A percentile compares a stretch with the other conserved stretches of the same genome.
phyloP scores from a whole-genome alignment of 2,888 invertebrate species.

The Microdon myrmicae region DNA sequence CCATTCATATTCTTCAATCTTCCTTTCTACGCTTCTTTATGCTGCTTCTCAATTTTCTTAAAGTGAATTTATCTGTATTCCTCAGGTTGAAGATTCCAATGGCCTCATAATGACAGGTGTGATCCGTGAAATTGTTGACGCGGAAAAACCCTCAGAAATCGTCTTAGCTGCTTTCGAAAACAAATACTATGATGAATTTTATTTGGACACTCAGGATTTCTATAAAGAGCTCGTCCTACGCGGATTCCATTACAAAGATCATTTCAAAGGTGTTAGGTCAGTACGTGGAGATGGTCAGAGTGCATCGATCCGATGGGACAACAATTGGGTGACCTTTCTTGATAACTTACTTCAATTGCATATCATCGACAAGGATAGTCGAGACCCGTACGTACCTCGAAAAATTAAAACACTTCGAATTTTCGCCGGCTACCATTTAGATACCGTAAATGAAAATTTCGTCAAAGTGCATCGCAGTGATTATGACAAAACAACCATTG shows the following conservation, averaged over 20 bases:
- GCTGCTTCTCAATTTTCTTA: no score
- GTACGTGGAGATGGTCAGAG: conserved; percentile 54
- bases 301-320: conserved; percentile 71
- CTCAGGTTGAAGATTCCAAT: no score
- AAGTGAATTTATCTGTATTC: no score
- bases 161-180: conserved; percentile 13
- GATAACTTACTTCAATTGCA: conserved; percentile 86
- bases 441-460: conserved; percentile 61
- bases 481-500: conserved; percentile 62
- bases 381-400: conserved; percentile 78
- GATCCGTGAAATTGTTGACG: conserved; percentile 59
- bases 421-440: conserved; percentile 72
- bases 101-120: no score
- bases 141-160: conserved; percentile 23
- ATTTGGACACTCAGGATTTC: conserved; percentile 71
- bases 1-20: no score
- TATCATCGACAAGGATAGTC: conserved; percentile 74
- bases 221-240: conserved; percentile 76
- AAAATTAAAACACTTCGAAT: conserved; percentile 75
- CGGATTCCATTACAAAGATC: conserved; percentile 71
- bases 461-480: conserved; percentile 53
- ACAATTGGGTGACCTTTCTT: conserved; percentile 86
- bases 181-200: conserved; percentile 65
- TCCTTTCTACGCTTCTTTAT: no score
- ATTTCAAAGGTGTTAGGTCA: conserved; percentile 54